Conservation (phyloP, 2,888 invertebrate genomes). For the Eilema depressum region DNA sequence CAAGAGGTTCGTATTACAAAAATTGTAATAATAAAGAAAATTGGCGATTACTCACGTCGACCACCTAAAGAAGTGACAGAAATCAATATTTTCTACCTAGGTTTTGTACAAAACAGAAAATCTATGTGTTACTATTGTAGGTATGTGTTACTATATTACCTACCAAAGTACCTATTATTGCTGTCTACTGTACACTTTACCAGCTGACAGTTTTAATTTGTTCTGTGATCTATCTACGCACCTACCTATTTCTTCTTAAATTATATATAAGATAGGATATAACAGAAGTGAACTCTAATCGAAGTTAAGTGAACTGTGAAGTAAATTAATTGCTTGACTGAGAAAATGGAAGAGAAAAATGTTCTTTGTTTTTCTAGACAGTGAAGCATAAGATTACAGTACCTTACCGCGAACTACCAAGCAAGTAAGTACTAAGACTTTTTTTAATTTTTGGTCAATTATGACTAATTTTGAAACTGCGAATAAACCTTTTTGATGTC, state of each 20-base stretch:
- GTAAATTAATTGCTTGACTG: not conserved
- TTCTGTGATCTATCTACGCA: not conserved
- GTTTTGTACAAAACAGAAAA: not conserved
- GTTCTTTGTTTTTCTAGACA: not conserved
- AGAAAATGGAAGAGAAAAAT: not conserved
- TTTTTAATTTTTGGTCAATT: not conserved
- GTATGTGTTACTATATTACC: not conserved
- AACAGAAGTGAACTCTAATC: not conserved
- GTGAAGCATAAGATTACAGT: too few relatives aligned
- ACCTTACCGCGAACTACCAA: not conserved
- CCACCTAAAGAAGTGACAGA: not conserved
- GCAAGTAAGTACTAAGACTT: not conserved
- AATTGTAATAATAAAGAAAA: not conserved
- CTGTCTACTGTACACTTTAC: not conserved
- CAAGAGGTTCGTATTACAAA: not conserved
- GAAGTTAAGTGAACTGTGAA: not conserved
- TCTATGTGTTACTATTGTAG: not conserved
- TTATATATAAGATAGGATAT: not conserved
- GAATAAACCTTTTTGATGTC: too few relatives aligned
- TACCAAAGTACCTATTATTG: not conserved
- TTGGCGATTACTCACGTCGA: not conserved
- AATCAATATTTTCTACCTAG: not conserved
- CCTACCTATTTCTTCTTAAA: not conserved
- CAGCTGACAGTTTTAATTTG: not conserved
- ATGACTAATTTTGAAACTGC: not conserved